Base-by-base conservation (phyloP, 2,797 vertebrate genomes). In the Peromyscus eremicus region DNA sequence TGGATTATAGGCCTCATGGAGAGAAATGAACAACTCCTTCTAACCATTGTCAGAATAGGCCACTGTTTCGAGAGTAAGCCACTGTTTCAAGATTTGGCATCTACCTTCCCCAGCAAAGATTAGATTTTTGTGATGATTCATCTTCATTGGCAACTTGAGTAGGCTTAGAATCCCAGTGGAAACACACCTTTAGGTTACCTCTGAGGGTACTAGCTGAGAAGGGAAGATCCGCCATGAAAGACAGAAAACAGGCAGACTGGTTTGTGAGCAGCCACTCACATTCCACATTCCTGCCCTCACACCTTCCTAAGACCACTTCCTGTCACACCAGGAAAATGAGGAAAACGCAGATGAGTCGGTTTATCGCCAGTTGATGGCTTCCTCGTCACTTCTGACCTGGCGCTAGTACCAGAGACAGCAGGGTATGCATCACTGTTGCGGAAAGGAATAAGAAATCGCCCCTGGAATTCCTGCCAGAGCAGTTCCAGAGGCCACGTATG, bases 401-500 rank as follows among this genome's bases (percentile, higher is more conserved):
- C n/a, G 1, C 6, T 0, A 1, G 1, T 9, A 52, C 32, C 11
- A 6, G 4, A 3, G 32, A 16, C 16, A 23, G 37, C 37, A 64
- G 7, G 8, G 21, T 4, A 2, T 17, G 46, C 25, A 14, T 13
- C 32, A 2, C 2, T 8, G 13, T 27, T 0, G 17, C 32, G 6
- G 80, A 37, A 16, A 29, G 3, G 60, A 21, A 10, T 3, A 2
- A 7, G 3, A 19, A 43, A 5, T 16, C 2, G 2, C 11, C 29
- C 88, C 43, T 62, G n/a, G 60, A 52, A 73, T 43, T 37, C 88
- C 75, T 60, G 23, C 43, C 43, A 79, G 13, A 37, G 32, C 43
- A n/a, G 32, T 37, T 17, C 8, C 40, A n/a, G 37, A 0, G 2
- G 23, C n/a, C 6, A 11, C 0, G 0, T 10, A 5, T 1, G 2